phyloP scores from a whole-genome alignment of 2,113 vertebrate species.

The Nasalis larvatus region DNA sequence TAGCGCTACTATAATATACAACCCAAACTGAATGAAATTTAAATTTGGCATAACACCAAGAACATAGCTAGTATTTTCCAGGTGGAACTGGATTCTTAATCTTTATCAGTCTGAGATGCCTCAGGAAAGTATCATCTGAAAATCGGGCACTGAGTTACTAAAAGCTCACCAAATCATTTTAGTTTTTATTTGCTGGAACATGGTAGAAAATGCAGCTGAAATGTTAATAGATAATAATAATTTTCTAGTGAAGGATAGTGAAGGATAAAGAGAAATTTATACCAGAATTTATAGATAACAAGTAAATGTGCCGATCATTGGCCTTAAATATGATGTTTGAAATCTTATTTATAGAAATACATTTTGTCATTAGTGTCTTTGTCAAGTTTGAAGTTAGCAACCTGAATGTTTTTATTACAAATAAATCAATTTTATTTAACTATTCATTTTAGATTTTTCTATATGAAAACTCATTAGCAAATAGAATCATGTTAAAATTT shows the following conservation, averaged over 20 bases:
- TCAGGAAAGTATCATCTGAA: neutral
- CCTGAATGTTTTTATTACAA: neutral
- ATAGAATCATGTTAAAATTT: neutral
- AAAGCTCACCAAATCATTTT: neutral
- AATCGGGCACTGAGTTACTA: neutral
- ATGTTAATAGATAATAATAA: neutral
- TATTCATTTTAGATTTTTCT: neutral
- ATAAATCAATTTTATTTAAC: neutral
- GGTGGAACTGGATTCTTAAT: neutral
- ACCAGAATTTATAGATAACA: neutral
- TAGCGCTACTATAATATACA: neutral
- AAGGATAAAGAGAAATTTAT: neutral
- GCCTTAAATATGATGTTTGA: neutral
- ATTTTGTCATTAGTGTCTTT: neutral
- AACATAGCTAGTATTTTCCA: neutral
- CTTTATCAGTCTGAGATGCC: neutral
- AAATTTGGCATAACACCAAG: neutral
- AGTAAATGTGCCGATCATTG: neutral
- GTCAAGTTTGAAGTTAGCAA: neutral
- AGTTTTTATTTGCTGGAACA: neutral
- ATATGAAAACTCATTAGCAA: neutral
- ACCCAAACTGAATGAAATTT: neutral
- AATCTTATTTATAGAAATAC: neutral
- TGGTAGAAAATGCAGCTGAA: neutral
- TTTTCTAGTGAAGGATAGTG: neutral